phyloP scores from a whole-genome alignment of 1,140 invertebrate species.

The Zaprionus nigranus region DNA sequence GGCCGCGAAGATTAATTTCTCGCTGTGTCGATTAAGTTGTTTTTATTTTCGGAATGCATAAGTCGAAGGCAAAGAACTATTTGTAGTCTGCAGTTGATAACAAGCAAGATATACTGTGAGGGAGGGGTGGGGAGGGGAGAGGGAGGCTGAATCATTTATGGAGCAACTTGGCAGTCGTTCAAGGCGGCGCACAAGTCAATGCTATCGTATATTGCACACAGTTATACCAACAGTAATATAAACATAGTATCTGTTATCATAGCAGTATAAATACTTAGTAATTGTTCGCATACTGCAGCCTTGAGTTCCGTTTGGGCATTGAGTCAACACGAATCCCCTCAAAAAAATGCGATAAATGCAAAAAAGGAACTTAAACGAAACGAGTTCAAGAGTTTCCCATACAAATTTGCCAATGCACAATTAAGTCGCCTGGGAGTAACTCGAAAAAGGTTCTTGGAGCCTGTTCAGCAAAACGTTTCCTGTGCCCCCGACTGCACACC shows the following conservation, averaged over 20 bases:
- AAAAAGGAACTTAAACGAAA: neutral
- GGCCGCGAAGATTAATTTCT: conserved; percentile 60
- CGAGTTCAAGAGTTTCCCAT: conserved; percentile 16
- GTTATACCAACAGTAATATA: neutral
- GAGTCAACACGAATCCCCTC: neutral
- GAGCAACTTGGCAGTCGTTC: conserved; percentile 19
- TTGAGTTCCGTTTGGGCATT: neutral
- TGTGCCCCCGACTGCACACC: conserved; percentile 4
- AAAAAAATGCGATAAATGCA: neutral
- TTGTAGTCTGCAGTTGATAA: conserved; percentile 9
- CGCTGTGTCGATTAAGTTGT: conserved; percentile 69
- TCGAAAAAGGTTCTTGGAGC: conserved; percentile 21
- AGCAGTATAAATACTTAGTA: neutral
- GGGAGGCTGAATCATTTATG: conserved; percentile 31
- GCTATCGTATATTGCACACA: neutral
- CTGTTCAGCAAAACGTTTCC: conserved; percentile 49
- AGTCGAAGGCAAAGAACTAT: conserved; percentile 19
- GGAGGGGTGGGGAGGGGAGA: no score
- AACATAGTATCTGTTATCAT: neutral
- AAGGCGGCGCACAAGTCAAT: conserved; percentile 7
- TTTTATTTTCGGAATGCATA: conserved; percentile 55
- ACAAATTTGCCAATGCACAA: conserved; percentile 66
- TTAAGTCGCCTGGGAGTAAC: conserved; percentile 63
- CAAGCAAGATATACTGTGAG: neutral
- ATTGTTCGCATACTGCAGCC: neutral